phyloP scores from a whole-genome alignment of 1,140 invertebrate species.

The Calephelis virginiensis region DNA sequence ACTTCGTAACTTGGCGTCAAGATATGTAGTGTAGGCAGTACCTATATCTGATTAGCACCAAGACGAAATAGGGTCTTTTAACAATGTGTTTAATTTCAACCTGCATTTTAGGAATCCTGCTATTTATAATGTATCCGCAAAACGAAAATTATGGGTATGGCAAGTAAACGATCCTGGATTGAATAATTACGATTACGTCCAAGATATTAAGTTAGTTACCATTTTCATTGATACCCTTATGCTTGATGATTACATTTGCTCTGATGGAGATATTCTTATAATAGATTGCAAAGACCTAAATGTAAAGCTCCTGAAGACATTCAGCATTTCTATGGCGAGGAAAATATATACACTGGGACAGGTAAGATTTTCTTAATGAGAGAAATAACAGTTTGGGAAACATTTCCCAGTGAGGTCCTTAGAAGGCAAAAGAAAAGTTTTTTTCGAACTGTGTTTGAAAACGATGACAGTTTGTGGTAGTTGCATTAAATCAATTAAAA shows the following conservation, averaged over 20 bases:
- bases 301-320: background rate
- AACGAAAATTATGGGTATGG: constrained; percentile 3
- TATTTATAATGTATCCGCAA: background rate
- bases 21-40: too few relatives aligned
- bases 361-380: background rate
- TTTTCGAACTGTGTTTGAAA: too few relatives aligned
- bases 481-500: too few relatives aligned
- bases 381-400: too few relatives aligned
- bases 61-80: too few relatives aligned
- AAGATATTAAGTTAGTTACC: background rate
- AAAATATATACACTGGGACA: background rate
- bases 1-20: too few relatives aligned
- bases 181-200: constrained; percentile 2
- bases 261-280: background rate
- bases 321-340: background rate
- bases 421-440: too few relatives aligned
- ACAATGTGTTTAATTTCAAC: too few relatives aligned
- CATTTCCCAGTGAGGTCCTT: too few relatives aligned
- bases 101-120: background rate
- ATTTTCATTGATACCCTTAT: background rate
- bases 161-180: constrained; percentile 9
- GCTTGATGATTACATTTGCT: background rate
- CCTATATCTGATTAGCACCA: too few relatives aligned
- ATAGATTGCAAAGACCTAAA: constrained; percentile 1
- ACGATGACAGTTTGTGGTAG: too few relatives aligned